These are phyloP conservation scores for Andrena praecox DNA, from an alignment of 2,888 invertebrate genomes.

Conservation along the genomic window DNA sequence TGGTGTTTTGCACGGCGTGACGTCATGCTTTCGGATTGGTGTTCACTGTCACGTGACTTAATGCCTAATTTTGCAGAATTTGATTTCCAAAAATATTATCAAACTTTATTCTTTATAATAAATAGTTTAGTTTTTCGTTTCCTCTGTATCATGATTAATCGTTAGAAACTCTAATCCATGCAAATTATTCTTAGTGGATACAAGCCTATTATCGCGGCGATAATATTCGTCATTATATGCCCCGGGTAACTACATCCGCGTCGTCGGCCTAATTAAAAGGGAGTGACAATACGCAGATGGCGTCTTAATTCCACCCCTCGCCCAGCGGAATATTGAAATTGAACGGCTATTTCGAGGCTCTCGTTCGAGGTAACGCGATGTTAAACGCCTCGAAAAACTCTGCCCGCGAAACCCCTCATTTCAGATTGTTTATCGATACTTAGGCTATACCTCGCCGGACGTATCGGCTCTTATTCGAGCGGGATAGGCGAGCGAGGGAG, in stretches of 20 bases:
- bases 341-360: neutral
- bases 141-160: too few species aligned
- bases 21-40: too few species aligned
- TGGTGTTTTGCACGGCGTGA: too few species aligned
- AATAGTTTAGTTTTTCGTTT: too few species aligned
- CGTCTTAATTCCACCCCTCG: slow-evolving; percentile 47
- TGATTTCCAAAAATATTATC: too few species aligned
- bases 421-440: slow-evolving; percentile 44
- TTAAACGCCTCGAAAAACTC: slow-evolving; percentile 22
- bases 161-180: too few species aligned
- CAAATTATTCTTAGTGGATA: too few species aligned
- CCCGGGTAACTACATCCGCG: slow-evolving; percentile 53
- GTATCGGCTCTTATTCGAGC: neutral
- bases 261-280: slow-evolving; percentile 56
- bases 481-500: neutral
- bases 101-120: too few species aligned
- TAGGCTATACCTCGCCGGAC: slow-evolving; percentile 7
- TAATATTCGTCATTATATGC: slow-evolving; percentile 52
- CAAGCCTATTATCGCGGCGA: slow-evolving; percentile 50
- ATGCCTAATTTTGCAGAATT: too few species aligned
- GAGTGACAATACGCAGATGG: slow-evolving; percentile 37
- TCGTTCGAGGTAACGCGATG: neutral
- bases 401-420: slow-evolving; percentile 31
- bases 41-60: too few species aligned
- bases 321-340: slow-evolving; percentile 31